These are phyloP conservation scores for Cebidichthys violaceus DNA, from an alignment of 2,113 vertebrate genomes.

Conservation along the genomic window DNA sequence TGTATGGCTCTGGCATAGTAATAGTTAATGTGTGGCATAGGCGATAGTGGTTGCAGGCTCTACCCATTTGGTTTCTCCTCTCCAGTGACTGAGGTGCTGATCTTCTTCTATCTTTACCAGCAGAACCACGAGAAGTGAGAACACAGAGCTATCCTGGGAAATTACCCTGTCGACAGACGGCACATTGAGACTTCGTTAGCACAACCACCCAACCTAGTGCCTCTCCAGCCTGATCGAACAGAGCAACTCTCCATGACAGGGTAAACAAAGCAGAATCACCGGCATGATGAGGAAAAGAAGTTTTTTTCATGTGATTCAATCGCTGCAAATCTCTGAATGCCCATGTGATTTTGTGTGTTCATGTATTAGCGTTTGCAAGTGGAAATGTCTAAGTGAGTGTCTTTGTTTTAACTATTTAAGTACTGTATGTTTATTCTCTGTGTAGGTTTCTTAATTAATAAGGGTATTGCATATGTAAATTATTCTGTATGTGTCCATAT, in stretches of 20 bases:
- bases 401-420: conserved; percentile 36
- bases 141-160: conserved; percentile 67
- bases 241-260: conserved; percentile 62
- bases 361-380: conserved; percentile 23
- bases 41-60: conserved; percentile 5
- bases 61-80: conserved; percentile 51
- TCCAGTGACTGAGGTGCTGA: conserved; percentile 62
- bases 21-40: neutral
- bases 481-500: conserved; percentile 13
- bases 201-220: conserved; percentile 57
- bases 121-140: conserved; percentile 54
- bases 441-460: conserved; percentile 26
- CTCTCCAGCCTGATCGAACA: conserved; percentile 69
- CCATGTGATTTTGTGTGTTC: conserved; percentile 28
- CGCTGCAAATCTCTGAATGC: conserved; percentile 12
- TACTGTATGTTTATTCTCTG: neutral
- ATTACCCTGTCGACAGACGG: conserved; percentile 74
- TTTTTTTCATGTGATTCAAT: conserved; percentile 45
- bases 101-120: conserved; percentile 61
- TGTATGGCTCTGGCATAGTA: neutral
- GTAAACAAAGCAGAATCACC: conserved; percentile 73
- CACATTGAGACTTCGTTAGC: conserved; percentile 76
- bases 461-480: conserved; percentile 23
- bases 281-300: conserved; percentile 45
- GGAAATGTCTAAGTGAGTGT: conserved; percentile 14